Conservation (phyloP, 2,113 vertebrate genomes). For the Coptodon rendalli region DNA sequence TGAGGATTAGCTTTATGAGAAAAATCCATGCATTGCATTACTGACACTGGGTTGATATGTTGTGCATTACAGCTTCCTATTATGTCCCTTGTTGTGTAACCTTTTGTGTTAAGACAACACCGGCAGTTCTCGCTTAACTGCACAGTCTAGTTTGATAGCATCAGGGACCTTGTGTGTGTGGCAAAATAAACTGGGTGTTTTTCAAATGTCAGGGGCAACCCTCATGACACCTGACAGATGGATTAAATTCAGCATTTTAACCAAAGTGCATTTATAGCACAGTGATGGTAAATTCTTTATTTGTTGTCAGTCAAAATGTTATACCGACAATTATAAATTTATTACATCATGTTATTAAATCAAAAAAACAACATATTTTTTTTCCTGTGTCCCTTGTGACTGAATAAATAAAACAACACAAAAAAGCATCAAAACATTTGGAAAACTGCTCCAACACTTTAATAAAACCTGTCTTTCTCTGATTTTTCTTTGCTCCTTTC, state of each 20-base stretch:
- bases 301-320: not conserved
- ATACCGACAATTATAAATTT: not conserved
- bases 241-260: not conserved
- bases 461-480: not conserved
- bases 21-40: not conserved
- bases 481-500: not conserved
- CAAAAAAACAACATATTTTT: rapidly evolving
- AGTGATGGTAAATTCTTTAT: not conserved
- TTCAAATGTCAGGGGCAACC: not conserved
- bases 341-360: not conserved
- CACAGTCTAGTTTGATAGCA: not conserved
- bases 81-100: not conserved
- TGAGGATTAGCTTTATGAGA: not conserved
- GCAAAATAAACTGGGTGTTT: not conserved
- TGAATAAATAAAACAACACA: not conserved
- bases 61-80: not conserved
- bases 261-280: not conserved
- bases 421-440: not conserved
- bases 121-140: not conserved
- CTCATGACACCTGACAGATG: not conserved
- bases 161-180: not conserved
- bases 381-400: not conserved
- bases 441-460: not conserved
- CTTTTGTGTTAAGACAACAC: not conserved
- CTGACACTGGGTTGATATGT: not conserved